phyloP scores from a whole-genome alignment of 2,888 invertebrate species.

The Hesperia comma region DNA sequence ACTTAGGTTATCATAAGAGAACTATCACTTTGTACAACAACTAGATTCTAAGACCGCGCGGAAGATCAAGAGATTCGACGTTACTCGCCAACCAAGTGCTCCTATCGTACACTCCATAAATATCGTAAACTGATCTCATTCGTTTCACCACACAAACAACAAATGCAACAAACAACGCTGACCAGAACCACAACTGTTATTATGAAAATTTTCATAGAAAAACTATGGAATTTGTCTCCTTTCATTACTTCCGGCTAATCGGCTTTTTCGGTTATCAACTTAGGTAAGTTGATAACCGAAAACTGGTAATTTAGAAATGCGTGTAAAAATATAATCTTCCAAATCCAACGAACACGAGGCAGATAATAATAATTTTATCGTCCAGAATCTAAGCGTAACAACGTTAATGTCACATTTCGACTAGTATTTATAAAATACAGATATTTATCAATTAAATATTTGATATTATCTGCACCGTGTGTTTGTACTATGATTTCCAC shows the following conservation, averaged over 20 bases:
- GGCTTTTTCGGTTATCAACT: too few relatives aligned
- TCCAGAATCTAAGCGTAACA: too few relatives aligned
- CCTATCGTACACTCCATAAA: constrained; percentile 13
- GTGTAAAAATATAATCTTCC: too few relatives aligned
- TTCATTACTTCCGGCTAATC: not conserved
- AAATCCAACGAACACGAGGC: too few relatives aligned
- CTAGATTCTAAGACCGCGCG: constrained; percentile 72
- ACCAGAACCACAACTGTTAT: not conserved
- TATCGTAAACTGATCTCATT: constrained; percentile 29
- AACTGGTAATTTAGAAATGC: too few relatives aligned
- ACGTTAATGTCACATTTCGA: too few relatives aligned
- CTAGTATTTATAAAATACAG: too few relatives aligned
- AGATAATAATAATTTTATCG: too few relatives aligned
- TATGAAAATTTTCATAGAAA: not conserved
- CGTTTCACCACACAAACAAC: constrained; percentile 2
- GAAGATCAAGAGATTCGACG: constrained; percentile 54
- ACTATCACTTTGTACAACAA: constrained; percentile 83
- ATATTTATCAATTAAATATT: too few relatives aligned
- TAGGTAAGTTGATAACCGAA: too few relatives aligned
- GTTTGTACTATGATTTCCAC: too few relatives aligned
- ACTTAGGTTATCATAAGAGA: constrained; percentile 81
- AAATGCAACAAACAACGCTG: constrained; percentile 24
- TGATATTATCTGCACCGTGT: too few relatives aligned
- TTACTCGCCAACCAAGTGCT: constrained; percentile 7
- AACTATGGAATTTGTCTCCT: not conserved